Evolutionary conservation across 2,113 vertebrate species (phyloP), one percentile per base, ranked within the genome.

Genomic region (Etia nguti): DNA sequence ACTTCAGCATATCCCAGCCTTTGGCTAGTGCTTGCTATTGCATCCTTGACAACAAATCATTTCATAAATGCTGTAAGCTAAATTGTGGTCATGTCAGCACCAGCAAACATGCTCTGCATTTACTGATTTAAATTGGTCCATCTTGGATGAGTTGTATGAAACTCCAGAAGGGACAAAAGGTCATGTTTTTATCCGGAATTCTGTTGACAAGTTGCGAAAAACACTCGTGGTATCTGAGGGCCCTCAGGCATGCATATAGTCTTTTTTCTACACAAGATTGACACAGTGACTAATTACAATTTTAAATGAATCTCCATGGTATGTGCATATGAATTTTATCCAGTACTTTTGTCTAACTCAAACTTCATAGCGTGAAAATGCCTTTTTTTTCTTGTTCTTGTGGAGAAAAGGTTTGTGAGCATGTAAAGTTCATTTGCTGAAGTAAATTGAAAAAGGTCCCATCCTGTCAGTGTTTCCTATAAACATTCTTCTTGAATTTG

Each of bases 81-180:
- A 41, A 89, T 80, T 81, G 77, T 52, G 77, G 79, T 18, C 82
- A 83, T 84, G 88, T 85, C 88, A 65, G 62, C 38, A 75, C n/a
- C 38, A 46, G 77, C 81, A 70, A 84, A 88, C 59, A 83, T 82
- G 86, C 68, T 82, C 86, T 24, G 24, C 79, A 80, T 85, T 70
- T 81, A 81, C 62, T 6, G 24, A 81, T 90, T 89, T 80, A 87
- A 89, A 92, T 90, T 86, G 79, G 59, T 82, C 82, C 36, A 79
- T 88, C 82, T 85, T 70, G 79, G 85, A 80, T 59, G 29, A 82
- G 65, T 36, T 57, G 77, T 52, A 20, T 52, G n/a, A 57, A 86
- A 38, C 48, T 86, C 88, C 83, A 83, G 56, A 55, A 80, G 81
- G 80, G 55, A 84, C 43, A 34, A 2, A 34, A 80, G 81, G 79